These are phyloP conservation scores for Hoplias malabaricus DNA, from an alignment of 2,113 vertebrate species.

Conservation along the genomic window DNA sequence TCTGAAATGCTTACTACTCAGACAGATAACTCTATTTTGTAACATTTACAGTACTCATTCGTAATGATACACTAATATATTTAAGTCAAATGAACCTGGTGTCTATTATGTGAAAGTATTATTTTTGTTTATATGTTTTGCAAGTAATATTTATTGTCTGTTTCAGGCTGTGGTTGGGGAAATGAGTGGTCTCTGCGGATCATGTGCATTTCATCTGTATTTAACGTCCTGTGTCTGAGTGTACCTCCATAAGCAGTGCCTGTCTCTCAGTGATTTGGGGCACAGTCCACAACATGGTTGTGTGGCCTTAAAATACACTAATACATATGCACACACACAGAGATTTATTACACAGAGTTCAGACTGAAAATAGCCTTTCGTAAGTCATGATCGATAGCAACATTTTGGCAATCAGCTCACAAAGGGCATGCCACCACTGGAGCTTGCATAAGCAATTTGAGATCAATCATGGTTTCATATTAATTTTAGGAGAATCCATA, in stretches of 20 bases:
- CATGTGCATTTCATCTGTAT: slow-evolving; percentile 53
- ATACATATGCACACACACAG: background rate
- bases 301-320: slow-evolving; percentile 5
- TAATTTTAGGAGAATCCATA: background rate
- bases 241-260: slow-evolving; percentile 8
- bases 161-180: slow-evolving; percentile 56
- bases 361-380: background rate
- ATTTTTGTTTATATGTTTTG: background rate
- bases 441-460: background rate
- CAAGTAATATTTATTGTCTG: slow-evolving; percentile 11
- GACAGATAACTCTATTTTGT: no score
- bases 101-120: no score
- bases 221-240: slow-evolving; percentile 22
- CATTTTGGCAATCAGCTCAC: background rate
- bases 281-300: slow-evolving; percentile 6
- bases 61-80: no score
- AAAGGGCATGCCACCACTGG: background rate
- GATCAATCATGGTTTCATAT: background rate
- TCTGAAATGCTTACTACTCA: no score
- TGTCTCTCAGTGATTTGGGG: slow-evolving; percentile 1
- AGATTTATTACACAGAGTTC: background rate
- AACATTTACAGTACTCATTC: no score
- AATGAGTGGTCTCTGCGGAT: slow-evolving; percentile 40
- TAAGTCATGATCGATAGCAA: background rate
- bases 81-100: no score